Conservation (phyloP, 1,140 invertebrate genomes). For the Amphibalanus amphitrite region DNA sequence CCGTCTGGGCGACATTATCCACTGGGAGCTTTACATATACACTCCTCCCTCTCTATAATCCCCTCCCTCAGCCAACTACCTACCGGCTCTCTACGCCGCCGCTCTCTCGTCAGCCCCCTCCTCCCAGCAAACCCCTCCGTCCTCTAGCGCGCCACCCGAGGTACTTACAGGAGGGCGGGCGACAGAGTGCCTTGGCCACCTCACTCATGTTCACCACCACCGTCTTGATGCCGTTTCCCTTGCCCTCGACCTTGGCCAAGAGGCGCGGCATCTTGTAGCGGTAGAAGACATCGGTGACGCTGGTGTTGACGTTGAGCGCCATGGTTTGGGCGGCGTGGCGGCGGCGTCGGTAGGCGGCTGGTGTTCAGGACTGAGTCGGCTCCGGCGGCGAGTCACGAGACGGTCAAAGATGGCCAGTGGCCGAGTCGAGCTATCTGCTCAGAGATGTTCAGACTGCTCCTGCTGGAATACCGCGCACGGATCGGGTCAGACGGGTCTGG, state of each 20-base stretch:
- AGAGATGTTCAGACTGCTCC: background rate
- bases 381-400: background rate
- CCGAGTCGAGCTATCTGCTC: background rate
- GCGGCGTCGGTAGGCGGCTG: too few species aligned
- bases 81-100: too few species aligned
- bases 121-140: background rate
- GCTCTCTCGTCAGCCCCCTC: too few species aligned
- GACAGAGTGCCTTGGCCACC: slow-evolving; percentile 88
- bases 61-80: too few species aligned
- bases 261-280: slow-evolving; percentile 99
- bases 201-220: slow-evolving; percentile 99
- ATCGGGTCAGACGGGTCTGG: too few species aligned
- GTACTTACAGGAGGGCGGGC: slow-evolving; percentile 83
- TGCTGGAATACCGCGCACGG: background rate
- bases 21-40: too few species aligned
- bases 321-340: slow-evolving; percentile 25
- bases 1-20: too few species aligned
- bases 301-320: slow-evolving; percentile 88
- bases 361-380: background rate
- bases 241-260: slow-evolving; percentile 90
- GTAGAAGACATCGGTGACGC: slow-evolving; percentile 95
- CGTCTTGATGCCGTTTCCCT: slow-evolving; percentile 99
- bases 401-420: background rate
- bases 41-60: too few species aligned
- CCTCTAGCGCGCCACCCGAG: background rate